Evolutionary conservation across 2,888 invertebrate species (phyloP).

Genomic region (Bruchidius siliquastri): DNA sequence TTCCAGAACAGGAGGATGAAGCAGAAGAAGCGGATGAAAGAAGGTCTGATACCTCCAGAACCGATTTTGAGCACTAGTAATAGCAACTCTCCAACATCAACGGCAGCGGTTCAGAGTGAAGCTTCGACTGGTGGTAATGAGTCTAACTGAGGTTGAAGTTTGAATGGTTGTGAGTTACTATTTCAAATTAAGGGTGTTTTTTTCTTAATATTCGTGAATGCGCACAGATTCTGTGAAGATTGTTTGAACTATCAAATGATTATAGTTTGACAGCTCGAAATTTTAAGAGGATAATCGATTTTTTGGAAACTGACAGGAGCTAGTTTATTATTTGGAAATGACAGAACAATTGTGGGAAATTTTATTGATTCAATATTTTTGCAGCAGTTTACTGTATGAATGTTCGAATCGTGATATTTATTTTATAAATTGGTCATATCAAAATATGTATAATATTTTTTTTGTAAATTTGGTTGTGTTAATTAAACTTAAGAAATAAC

Average conservation of each 20-base stretch:
- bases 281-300: no score
- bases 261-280: no score
- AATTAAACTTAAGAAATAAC: no score
- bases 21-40: constrained; percentile 95
- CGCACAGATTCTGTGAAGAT: not conserved
- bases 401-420: no score
- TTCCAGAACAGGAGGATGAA: constrained; percentile 99
- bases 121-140: constrained; percentile 56
- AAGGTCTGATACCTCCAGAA: constrained; percentile 67
- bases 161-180: not conserved
- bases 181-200: not conserved
- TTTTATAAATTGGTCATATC: no score
- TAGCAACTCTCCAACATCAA: constrained; percentile 49
- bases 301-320: no score
- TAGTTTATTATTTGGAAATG: no score
- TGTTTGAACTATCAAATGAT: not conserved
- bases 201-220: not conserved
- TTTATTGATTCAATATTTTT: no score
- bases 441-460: no score
- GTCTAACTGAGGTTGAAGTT: constrained; percentile 56
- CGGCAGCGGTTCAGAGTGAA: constrained; percentile 39
- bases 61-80: constrained; percentile 42
- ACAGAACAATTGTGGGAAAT: no score
- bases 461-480: no score
- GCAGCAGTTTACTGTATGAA: no score